Evolutionary conservation across 2,888 invertebrate species (phyloP), one percentile per base, ranked within the genome.

Genomic region (Stegophylla sp.): DNA sequence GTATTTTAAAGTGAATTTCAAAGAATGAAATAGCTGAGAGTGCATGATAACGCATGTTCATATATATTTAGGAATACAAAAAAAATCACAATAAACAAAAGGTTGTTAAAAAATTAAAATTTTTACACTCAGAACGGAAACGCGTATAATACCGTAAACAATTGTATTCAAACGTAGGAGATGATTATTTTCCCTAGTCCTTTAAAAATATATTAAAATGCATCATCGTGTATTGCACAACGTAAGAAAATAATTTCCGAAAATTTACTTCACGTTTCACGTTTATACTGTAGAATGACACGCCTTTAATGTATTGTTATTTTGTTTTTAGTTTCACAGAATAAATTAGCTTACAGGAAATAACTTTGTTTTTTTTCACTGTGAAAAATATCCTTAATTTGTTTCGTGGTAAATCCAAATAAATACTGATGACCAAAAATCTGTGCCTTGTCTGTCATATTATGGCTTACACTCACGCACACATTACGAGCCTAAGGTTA

Each of bases 101-200:
- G 63, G 63, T 17, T 4, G 74, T 48, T 20, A 51, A 74, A 74
- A 63, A 63, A 48, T 64, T 63, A 63, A 74, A 53, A 51, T 64
- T 74, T 48, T 48, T 74, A 64, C 51, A 34, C 20, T 74, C 63
- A 34, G 63, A 74, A 74, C 74, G 74, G 74, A 74, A 74, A 74
- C 63, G 34, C 51, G 23, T 23, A 20, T 45, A 23, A 41, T 61
- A 45, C 61, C 51, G 20, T 51, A 74, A 34, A 74, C 74, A 74
- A 63, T 74, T 34, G 63, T 64, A 20, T 51, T 34, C 48, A 34
- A 74, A 61, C 61, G n/a, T 48, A 20, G 34, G 63, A 63, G 34
- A 23, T 51, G 61, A 51, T 63, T 61, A 48, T 63, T 72, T 61
- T 61, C 48, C 48, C 10, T 3, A 15, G 48, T 63, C 28, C 34